Base-by-base conservation (phyloP, 1,140 invertebrate genomes). In the Aphelenchoides avenae region DNA sequence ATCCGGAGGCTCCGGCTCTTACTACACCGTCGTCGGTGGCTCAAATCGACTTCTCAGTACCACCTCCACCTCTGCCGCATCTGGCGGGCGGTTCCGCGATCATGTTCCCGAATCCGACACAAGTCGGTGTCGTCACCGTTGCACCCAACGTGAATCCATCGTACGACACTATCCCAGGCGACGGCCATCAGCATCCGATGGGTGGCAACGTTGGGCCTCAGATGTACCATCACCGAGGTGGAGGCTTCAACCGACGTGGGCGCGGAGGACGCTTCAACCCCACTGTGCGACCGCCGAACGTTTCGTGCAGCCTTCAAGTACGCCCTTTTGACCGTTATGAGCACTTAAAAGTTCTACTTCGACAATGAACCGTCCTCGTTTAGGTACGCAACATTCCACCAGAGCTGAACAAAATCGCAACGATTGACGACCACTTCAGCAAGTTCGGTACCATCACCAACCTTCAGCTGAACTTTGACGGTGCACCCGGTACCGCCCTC, bases 361-460 rank as follows among this genome's bases (percentile, higher is more conserved):
- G 18, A 47, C 0, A 48, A 11, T 52, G 9, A 20, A 52, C 9
- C 20, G 20, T 55, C 26, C 49, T 55, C 22, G 7, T 96, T 26
- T 89, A 94, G 79, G 79, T 96, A 46, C 86, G 88, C 64, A 95
- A 94, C 78, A 86, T 96, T 13, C 92, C 92, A 0, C 82, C 83
- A 0, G 87, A 87, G 20, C 73, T 90, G 3, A 96, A 96, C 79
- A 92, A 88, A 66, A 97, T 97, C 63, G 85, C 87, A 0, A 88
- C 90, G 73, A 79, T 96, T 3, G 94, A 96, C 80, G 88, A 91
- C 78, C 91, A 94, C 77, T 96, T 96, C 78, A 84, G 85, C 34
- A 91, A 92, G 75, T 96, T 95, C 77, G 93, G 93, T 49, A 91
- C 87, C 79, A 89, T 96, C 73, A 86, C 90, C n/a, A 96, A 95